Evolutionary conservation across 2,113 vertebrate genomes (phyloP), one percentile per base, ranked within the genome.

Genomic region (Puntigrus tetrazona): DNA sequence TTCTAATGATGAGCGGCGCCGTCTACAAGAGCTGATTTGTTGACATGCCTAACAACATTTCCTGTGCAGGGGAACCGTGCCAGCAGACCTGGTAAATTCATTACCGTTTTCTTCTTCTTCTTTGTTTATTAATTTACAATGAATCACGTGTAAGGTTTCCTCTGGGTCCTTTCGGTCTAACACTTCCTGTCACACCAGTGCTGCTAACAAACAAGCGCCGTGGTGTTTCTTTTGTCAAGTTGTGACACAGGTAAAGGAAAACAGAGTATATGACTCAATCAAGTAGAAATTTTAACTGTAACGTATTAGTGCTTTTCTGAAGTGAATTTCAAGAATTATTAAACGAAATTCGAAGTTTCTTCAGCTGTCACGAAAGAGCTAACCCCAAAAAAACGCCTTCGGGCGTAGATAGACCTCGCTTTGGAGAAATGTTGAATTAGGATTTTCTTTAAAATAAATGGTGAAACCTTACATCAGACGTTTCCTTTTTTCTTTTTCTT

Each of bases 21-120:
- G 43, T 83, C 82, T 36, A 81, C 43, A 85, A 67, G 79, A 73
- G 47, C 84, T 87, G 86, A 83, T 87, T 83, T 87, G 84, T 87
- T 85, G 83, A 87, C 86, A 85, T 85, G 80, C 43, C 73, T 74
- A 85, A 45, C 74, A 87, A 83, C 74, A 72, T 47, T 75, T 74
- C 52, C 84, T 79, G 72, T 75, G 25, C 74, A 67, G 67, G 47
- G 55, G 52, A 85, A 59, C 75, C 31, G 72, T 87, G 77, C 80
- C 84, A 45, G 34, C 67, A 85, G 59, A 63, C 75, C 16, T 83
- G 76, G 41, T 57, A 67, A 80, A 34, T 65, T 80, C 59, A 80
- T 47, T 80, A 65, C 41, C 1, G 61, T 13, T 31, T 47, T 45
- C 25, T 65, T 31, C 34, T 69, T 72, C 29, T 63, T 73, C 57